phyloP scores from a whole-genome alignment of 2,113 vertebrate genomes.

The Pteropus alecto region DNA sequence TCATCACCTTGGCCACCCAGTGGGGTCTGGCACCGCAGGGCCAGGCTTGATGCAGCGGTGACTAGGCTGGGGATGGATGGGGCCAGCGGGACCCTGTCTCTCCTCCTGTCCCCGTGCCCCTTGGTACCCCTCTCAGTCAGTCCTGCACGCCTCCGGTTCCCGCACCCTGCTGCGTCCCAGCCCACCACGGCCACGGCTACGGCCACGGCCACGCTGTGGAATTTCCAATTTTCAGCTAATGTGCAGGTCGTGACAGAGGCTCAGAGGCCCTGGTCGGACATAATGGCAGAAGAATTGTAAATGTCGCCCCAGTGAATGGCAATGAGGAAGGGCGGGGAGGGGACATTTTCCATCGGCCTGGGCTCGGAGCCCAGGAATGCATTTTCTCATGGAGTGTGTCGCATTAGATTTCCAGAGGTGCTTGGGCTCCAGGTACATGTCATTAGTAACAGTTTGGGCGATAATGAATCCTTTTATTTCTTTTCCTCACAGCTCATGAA shows the following conservation, averaged over 20 bases:
- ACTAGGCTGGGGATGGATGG: fast-evolving
- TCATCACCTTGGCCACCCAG: fast-evolving
- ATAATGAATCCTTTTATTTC: slow-evolving; percentile 99
- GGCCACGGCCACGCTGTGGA: slow-evolving; percentile 87
- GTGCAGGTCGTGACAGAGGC: slow-evolving; percentile 92
- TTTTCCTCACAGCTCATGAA: slow-evolving; percentile 96
- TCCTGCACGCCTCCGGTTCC: not conserved
- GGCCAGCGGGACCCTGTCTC: not conserved
- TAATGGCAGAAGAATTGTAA: slow-evolving; percentile 98
- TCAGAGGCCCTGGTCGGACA: slow-evolving; percentile 98
- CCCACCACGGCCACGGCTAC: slow-evolving; percentile 64
- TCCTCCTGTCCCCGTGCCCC: not conserved
- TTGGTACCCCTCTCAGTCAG: not conserved
- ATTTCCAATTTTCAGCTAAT: slow-evolving; percentile 99
- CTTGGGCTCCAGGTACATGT: slow-evolving; percentile 96
- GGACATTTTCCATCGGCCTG: slow-evolving; percentile 69
- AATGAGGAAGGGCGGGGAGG: slow-evolving; percentile 84
- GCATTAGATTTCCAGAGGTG: slow-evolving; percentile 99
- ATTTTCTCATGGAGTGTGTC: slow-evolving; percentile 96
- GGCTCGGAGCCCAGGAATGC: slow-evolving; percentile 86
- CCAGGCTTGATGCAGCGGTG: not conserved
- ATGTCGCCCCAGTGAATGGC: slow-evolving; percentile 94
- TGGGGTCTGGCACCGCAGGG: not conserved
- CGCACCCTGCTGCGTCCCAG: not conserved
- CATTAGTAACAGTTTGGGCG: slow-evolving; percentile 99